phyloP scores from a whole-genome alignment of 2,888 invertebrate genomes.

The Caenorhabditis japonica region DNA sequence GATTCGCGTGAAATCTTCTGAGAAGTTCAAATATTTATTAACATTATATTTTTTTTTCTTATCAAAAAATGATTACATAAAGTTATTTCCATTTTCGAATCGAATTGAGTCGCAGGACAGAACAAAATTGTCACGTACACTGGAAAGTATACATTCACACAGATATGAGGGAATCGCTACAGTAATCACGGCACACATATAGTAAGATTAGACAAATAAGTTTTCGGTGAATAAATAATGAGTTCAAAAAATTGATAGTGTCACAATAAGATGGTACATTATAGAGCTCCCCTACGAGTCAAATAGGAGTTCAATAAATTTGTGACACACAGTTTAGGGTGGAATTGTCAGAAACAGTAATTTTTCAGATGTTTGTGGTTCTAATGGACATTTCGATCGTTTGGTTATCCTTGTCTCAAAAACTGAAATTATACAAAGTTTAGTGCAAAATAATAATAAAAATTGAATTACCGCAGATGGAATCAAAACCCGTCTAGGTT shows the following conservation, averaged over 20 bases:
- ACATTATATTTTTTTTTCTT: too few relatives aligned
- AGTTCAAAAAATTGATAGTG: slow-evolving; percentile 4
- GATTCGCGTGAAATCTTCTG: too few relatives aligned
- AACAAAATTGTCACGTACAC: slow-evolving; percentile 39
- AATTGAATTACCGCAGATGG: slow-evolving; percentile 37
- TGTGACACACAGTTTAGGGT: neutral
- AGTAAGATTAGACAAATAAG: slow-evolving; percentile 13
- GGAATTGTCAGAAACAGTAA: slow-evolving; percentile 55
- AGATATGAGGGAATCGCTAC: slow-evolving; percentile 18
- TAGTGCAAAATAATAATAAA: too few relatives aligned
- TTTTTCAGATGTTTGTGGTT: neutral
- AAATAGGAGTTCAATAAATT: slow-evolving; percentile 36
- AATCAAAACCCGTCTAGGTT: slow-evolving; percentile 39
- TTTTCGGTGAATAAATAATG: slow-evolving; percentile 11
- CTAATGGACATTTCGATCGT: slow-evolving; percentile 18
- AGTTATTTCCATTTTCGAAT: too few relatives aligned
- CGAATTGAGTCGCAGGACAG: too few relatives aligned
- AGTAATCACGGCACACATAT: slow-evolving; percentile 29
- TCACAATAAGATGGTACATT: slow-evolving; percentile 23
- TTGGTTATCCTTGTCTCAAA: slow-evolving; percentile 33
- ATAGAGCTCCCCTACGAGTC: slow-evolving; percentile 52
- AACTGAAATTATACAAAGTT: slow-evolving; percentile 29
- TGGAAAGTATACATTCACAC: slow-evolving; percentile 53
- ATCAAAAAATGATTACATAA: too few relatives aligned
- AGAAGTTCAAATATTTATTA: too few relatives aligned